These are phyloP conservation scores for Melanotus villosus DNA, from an alignment of 2,888 invertebrate species.

Conservation along the genomic window DNA sequence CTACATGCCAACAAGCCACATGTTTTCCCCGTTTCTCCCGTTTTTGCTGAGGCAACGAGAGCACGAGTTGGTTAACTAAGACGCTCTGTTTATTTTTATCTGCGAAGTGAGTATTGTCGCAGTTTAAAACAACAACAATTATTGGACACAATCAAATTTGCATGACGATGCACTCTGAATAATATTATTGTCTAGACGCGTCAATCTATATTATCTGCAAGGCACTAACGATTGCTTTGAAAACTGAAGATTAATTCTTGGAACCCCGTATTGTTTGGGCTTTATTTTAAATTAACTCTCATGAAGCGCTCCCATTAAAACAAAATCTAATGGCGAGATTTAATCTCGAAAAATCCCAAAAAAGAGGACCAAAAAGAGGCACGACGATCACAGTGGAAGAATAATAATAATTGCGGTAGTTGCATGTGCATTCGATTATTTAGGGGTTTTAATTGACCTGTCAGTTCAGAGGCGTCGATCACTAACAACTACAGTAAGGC, in stretches of 20 bases:
- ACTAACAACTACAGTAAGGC: constrained; percentile 48
- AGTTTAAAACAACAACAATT: background rate
- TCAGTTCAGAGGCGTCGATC: constrained; percentile 38
- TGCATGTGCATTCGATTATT: background rate
- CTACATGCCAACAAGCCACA: constrained; percentile 30
- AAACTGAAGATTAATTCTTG: background rate
- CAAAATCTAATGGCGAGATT: too few species aligned
- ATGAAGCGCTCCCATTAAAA: too few species aligned
- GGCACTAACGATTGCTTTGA: background rate
- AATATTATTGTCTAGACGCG: constrained; percentile 27
- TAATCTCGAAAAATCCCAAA: too few species aligned
- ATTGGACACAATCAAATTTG: constrained; percentile 23
- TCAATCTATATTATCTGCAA: constrained; percentile 10
- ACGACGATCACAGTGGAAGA: background rate
- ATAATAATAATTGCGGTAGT: background rate
- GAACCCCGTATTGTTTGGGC: background rate
- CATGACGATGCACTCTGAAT: constrained; percentile 24
- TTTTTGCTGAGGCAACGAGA: constrained; percentile 25
- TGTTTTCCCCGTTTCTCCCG: constrained; percentile 32
- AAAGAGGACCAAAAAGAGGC: too few species aligned
- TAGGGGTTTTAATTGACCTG: constrained; percentile 33
- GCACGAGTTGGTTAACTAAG: too few species aligned
- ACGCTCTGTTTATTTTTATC: constrained; percentile 25
- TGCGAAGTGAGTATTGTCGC: background rate
- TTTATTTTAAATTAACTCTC: background rate